Evolutionary conservation across 2,797 vertebrate genomes (phyloP), one percentile per base, ranked within the genome.

Genomic region (Bryconaethiops microstoma): DNA sequence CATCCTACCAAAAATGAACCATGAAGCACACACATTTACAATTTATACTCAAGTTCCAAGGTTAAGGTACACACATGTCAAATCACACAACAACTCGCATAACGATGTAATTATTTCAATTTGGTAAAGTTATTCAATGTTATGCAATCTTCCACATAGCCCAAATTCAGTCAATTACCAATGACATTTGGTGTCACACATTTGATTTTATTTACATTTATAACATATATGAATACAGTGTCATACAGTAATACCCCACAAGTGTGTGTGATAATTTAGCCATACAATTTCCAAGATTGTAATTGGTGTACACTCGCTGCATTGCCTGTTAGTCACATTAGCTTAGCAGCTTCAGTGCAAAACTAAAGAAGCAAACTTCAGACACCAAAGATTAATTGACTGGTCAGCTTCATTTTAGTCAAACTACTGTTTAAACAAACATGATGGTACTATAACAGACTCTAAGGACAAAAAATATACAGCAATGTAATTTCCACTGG

Each of bases 1-100:
- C 96, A 82, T 98, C 97, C 98, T 99, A 70, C 40, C 65, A 82
- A 60, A 62, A 1, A 64, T 1, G 8, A 21, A 76, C 5, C 5
- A 52, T 2, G 63, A 4, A 81, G 19, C 2, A 21, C 9, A 73
- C 19, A n/a, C 10, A 57, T 13, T n/a, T 57, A 57, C 23, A 40
- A 35, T 55, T 54, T 54, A 25, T 5, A 50, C 23, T 3, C 23
- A 71, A 6, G 23, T 23, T 25, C 5, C 45, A 42, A 40, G 19
- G 2, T 55, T 23, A 19, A 39, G 8, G 67, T 23, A 23, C 13
- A 50, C n/a, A 14, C 9, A 23, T 68, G 50, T 69, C 40, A 13
- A 70, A 70, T 13, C n/a, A 13, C 13, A 12, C 7, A 50, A 70
- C 1, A 23, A 25, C n/a, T 21, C 16, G 1, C 0, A 50, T 25